Evolutionary conservation across 2,888 invertebrate genomes (phyloP).

Genomic region (Acrobasis suavella): DNA sequence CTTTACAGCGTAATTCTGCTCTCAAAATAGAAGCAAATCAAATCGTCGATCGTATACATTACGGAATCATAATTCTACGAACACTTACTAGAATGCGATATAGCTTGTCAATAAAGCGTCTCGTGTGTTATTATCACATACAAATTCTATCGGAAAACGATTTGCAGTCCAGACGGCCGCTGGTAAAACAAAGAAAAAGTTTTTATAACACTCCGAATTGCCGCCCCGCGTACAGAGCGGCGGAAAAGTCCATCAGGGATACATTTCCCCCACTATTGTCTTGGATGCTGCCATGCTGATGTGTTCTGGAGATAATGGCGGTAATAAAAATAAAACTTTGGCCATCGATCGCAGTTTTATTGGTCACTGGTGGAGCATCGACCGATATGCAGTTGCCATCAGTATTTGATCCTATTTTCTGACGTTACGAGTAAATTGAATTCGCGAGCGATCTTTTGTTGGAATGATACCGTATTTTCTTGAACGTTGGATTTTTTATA

Average conservation of each 20-base stretch:
- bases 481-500: too few relatives aligned
- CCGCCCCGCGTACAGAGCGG: conserved; percentile 39
- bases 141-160: conserved; percentile 77
- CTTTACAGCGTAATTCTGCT: not conserved
- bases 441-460: conserved; percentile 1
- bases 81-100: conserved; percentile 23
- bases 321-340: conserved; percentile 23
- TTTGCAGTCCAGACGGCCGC: conserved; percentile 60
- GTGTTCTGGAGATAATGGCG: conserved; percentile 20
- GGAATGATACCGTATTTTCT: not conserved
- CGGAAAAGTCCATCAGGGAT: conserved; percentile 24
- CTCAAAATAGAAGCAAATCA: conserved; percentile 9
- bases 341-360: conserved; percentile 20
- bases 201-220: conserved; percentile 64
- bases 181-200: conserved; percentile 71
- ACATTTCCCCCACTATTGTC: conserved; percentile 23
- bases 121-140: conserved; percentile 70
- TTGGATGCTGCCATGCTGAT: conserved; percentile 17
- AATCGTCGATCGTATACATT: conserved; percentile 23
- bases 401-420: conserved; percentile 6
- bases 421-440: conserved; percentile 1
- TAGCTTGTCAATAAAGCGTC: conserved; percentile 39
- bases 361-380: conserved; percentile 14
- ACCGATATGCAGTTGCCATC: conserved; percentile 8
- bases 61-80: conserved; percentile 32